These are phyloP conservation scores for Bubo blakistoni DNA, from an alignment of 2,113 vertebrate genomes.

Conservation along the genomic window DNA sequence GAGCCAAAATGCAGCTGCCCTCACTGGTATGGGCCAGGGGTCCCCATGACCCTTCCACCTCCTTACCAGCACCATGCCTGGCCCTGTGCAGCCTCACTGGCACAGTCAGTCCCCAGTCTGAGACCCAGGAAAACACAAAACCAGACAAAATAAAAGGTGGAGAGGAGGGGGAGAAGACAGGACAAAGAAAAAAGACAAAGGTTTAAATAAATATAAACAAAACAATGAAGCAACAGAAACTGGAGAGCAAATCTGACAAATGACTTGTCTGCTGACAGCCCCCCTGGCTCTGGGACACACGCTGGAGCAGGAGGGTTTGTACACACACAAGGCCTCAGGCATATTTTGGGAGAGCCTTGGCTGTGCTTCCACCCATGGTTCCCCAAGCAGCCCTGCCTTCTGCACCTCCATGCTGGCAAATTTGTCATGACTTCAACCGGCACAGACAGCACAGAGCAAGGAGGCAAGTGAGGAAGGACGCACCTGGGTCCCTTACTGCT, in stretches of 20 bases:
- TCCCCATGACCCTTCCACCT: neutral
- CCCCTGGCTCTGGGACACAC: neutral
- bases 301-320: neutral
- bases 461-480: fast-evolving
- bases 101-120: neutral
- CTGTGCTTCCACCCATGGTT: neutral
- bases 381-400: neutral
- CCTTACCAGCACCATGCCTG: neutral
- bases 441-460: neutral
- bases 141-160: neutral
- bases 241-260: neutral
- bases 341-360: neutral
- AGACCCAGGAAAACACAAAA: neutral
- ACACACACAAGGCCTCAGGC: fast-evolving
- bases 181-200: neutral
- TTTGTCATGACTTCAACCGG: fast-evolving
- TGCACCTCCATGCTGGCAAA: fast-evolving
- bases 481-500: neutral
- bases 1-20: neutral
- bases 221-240: neutral
- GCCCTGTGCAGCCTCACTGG: fast-evolving
- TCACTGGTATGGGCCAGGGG: fast-evolving
- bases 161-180: neutral
- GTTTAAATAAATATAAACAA: neutral
- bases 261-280: neutral